Evolutionary conservation across 2,113 vertebrate species (phyloP).

Genomic region (Toxotes jaculatrix): DNA sequence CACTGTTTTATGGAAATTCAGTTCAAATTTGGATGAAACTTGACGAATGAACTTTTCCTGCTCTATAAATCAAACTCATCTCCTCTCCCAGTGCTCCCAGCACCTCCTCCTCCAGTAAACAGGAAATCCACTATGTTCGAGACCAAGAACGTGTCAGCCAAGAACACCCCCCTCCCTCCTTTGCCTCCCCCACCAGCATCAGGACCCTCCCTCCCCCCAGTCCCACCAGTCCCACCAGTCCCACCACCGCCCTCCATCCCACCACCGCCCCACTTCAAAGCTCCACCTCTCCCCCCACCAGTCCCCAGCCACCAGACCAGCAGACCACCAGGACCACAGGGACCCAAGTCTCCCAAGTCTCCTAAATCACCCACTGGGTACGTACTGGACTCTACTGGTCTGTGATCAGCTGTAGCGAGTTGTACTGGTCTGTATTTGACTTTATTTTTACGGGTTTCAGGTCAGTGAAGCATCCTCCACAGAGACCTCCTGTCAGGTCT

Average conservation of each 20-base stretch:
- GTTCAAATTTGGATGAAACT: no score
- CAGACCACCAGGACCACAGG: slow-evolving; percentile 13
- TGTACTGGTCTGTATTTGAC: neutral
- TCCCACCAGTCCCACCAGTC: neutral
- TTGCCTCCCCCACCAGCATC: slow-evolving; percentile 37
- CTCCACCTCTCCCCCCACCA: slow-evolving; percentile 53
- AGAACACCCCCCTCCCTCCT: slow-evolving; percentile 70
- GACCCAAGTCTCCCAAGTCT: slow-evolving; percentile 43
- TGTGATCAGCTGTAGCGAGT: neutral
- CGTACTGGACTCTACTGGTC: neutral
- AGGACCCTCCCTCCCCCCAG: slow-evolving; percentile 27
- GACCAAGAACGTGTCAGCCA: slow-evolving; percentile 25
- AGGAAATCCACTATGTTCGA: slow-evolving; percentile 63
- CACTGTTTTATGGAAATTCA: no score
- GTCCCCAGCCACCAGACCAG: slow-evolving; percentile 50
- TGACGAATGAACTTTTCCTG: no score
- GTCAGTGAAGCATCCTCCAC: slow-evolving; percentile 78
- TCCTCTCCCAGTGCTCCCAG: slow-evolving; percentile 72
- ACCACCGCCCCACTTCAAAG: slow-evolving; percentile 53
- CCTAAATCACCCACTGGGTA: slow-evolving; percentile 59
- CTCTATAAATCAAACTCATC: no score
- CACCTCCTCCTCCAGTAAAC: slow-evolving; percentile 49
- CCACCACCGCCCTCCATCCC: slow-evolving; percentile 48
- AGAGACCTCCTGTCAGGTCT: slow-evolving; percentile 77
- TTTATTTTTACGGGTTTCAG: slow-evolving; percentile 74